Conservation (phyloP, 2,113 vertebrate species). For the Psettodes erumei region DNA sequence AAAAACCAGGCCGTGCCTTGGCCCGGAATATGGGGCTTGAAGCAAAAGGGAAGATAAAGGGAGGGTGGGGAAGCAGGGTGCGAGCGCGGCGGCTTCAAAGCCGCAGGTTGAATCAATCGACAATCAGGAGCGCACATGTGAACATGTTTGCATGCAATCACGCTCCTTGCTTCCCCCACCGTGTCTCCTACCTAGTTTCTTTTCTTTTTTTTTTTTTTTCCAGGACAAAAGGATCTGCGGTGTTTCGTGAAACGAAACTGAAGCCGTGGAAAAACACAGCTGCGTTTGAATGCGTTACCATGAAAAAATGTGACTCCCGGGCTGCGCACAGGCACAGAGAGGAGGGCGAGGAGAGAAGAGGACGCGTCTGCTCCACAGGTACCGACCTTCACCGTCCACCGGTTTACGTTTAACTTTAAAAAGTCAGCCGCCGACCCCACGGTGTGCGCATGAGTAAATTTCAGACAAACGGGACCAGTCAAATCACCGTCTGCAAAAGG, state of each 20-base stretch:
- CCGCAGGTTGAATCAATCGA: conserved; percentile 8
- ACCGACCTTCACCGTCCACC: neutral
- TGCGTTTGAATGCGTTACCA: conserved; percentile 40
- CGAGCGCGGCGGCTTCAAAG: conserved; percentile 7
- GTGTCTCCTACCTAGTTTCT: conserved; percentile 27
- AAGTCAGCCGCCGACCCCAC: no score
- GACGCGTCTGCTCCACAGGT: conserved; percentile 12
- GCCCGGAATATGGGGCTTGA: neutral
- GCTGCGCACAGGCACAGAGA: neutral
- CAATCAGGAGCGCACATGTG: conserved; percentile 7
- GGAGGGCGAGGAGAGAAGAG: no score
- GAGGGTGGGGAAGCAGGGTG: neutral
- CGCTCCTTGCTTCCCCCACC: neutral
- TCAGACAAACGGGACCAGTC: neutral
- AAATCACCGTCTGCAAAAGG: neutral
- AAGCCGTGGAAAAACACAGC: conserved; percentile 54
- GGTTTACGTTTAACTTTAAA: conserved; percentile 6
- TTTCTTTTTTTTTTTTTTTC: neutral
- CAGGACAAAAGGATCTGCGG: neutral
- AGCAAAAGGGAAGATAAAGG: neutral
- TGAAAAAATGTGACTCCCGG: conserved; percentile 32
- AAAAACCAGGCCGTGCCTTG: neutral
- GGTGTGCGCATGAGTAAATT: neutral
- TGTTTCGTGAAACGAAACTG: conserved; percentile 34
- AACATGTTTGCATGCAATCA: conserved; percentile 2